phyloP scores from a whole-genome alignment of 2,113 vertebrate species.

The Perca flavescens region DNA sequence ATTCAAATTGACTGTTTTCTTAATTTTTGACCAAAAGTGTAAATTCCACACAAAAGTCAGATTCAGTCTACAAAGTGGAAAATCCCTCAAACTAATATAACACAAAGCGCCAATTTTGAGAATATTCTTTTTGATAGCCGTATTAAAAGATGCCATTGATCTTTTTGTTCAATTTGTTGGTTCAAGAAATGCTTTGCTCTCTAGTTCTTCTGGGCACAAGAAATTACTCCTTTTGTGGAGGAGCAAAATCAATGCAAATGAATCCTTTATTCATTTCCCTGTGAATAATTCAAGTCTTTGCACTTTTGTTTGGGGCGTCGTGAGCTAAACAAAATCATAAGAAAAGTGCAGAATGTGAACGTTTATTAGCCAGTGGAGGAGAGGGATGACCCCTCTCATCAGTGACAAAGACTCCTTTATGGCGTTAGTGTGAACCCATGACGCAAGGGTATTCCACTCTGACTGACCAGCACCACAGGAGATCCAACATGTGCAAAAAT shows the following conservation, averaged over 20 bases:
- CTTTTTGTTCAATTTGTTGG: slow-evolving; percentile 77
- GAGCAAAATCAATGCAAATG: slow-evolving; percentile 87
- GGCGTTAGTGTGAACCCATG: slow-evolving; percentile 77
- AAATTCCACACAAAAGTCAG: slow-evolving; percentile 72
- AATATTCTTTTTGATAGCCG: slow-evolving; percentile 75
- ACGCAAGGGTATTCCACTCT: slow-evolving; percentile 76
- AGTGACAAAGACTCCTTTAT: slow-evolving; percentile 86
- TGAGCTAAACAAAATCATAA: slow-evolving; percentile 84
- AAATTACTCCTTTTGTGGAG: slow-evolving; percentile 81
- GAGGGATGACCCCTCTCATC: slow-evolving; percentile 83
- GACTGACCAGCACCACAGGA: slow-evolving; percentile 86
- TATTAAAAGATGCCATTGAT: slow-evolving; percentile 79
- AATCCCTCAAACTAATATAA: slow-evolving; percentile 78
- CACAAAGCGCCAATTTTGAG: slow-evolving; percentile 75
- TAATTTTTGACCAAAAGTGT: slow-evolving; percentile 68
- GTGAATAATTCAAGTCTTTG: slow-evolving; percentile 84
- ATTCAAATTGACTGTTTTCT: slow-evolving; percentile 76
- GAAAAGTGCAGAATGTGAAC: slow-evolving; percentile 83
- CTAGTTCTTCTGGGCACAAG: slow-evolving; percentile 66
- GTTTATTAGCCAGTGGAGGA: slow-evolving; percentile 83
- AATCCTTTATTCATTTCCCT: slow-evolving; percentile 85
- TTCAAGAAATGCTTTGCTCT: slow-evolving; percentile 74
- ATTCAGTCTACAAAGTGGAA: slow-evolving; percentile 72
- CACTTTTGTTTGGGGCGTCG: slow-evolving; percentile 81
- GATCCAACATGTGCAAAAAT: slow-evolving; percentile 77